phyloP scores from a whole-genome alignment of 2,888 invertebrate genomes.

The Caenorhabditis auriculariae region DNA sequence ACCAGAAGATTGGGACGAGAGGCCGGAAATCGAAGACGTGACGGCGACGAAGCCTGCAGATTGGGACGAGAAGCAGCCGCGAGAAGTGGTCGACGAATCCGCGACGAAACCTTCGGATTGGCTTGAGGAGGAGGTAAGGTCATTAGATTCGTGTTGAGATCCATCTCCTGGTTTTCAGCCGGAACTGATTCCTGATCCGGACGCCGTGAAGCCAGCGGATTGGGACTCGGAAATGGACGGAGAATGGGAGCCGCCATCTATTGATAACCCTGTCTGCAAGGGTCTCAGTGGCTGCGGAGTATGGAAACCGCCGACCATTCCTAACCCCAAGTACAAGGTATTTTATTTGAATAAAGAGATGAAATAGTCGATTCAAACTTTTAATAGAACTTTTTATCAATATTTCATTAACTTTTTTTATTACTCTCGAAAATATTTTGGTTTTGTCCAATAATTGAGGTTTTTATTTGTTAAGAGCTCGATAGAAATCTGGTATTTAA shows the following conservation, averaged over 20 bases:
- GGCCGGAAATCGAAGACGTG: conserved; percentile 68
- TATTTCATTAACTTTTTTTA: no score
- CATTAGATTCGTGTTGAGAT: background rate
- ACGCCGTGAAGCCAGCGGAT: conserved; percentile 83
- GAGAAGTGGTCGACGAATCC: conserved; percentile 73
- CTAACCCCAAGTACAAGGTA: conserved; percentile 69
- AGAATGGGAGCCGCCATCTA: conserved; percentile 87
- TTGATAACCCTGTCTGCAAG: conserved; percentile 41
- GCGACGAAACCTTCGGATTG: conserved; percentile 58
- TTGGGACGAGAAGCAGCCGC: conserved; percentile 82
- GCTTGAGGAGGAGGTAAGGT: conserved; percentile 80
- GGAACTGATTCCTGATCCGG: conserved; percentile 80
- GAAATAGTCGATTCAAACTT: no score
- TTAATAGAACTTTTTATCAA: no score
- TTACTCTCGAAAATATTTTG: no score
- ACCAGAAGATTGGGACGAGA: conserved; percentile 94
- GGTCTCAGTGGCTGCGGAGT: conserved; percentile 83
- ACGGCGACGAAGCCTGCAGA: conserved; percentile 82
- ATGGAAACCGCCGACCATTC: conserved; percentile 75
- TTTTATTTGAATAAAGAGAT: no score
- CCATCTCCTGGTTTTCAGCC: conserved; percentile 61
- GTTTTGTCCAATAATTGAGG: no score
- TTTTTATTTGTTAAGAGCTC: no score
- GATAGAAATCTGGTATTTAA: no score
- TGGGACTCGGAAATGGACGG: conserved; percentile 99